These are phyloP conservation scores for Melinaea marsaeus DNA, from an alignment of 2,888 invertebrate species.

Conservation along the genomic window DNA sequence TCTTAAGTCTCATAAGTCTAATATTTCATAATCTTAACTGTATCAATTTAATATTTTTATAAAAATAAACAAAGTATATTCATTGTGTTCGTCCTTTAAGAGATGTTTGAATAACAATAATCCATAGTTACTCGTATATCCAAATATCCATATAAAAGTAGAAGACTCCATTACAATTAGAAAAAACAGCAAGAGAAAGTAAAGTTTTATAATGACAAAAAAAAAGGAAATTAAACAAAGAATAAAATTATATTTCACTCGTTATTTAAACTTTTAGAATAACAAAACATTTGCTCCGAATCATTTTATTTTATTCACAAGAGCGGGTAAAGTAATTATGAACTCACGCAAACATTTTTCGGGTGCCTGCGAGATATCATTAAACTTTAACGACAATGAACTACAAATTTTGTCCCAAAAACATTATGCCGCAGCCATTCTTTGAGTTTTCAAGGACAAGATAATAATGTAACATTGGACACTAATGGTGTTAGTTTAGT, in stretches of 20 bases:
- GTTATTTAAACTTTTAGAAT: neutral
- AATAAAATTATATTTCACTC: neutral
- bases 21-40: too few species aligned
- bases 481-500: constrained; percentile 31
- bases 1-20: too few species aligned
- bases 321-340: constrained; percentile 7
- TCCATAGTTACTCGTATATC: too few species aligned
- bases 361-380: constrained; percentile 19
- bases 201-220: neutral
- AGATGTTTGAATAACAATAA: too few species aligned
- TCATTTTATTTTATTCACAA: constrained; percentile 13
- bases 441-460: constrained; percentile 27
- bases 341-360: constrained; percentile 18
- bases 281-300: constrained; percentile 14
- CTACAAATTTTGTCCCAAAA: constrained; percentile 28
- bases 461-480: constrained; percentile 25
- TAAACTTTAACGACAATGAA: constrained; percentile 21
- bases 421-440: constrained; percentile 30
- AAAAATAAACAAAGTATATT: too few species aligned
- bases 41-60: too few species aligned
- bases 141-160: too few species aligned
- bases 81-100: too few species aligned
- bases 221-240: too few species aligned
- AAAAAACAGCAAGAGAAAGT: too few species aligned
- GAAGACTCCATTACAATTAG: neutral